Evolutionary conservation across 2,797 vertebrate genomes (phyloP), one percentile per base, ranked within the genome.

Genomic region (Smutsia temminckii): DNA sequence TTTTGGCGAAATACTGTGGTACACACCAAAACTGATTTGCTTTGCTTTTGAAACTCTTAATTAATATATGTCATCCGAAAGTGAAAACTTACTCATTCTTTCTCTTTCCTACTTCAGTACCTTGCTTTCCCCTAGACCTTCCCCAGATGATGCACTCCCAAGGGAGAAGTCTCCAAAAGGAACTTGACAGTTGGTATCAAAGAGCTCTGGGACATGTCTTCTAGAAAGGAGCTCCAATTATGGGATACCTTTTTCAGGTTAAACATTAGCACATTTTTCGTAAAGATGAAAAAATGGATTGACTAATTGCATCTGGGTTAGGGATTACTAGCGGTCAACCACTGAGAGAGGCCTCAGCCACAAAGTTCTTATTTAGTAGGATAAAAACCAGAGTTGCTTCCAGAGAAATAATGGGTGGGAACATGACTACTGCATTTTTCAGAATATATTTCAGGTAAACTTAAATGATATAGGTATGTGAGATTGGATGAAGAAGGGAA

Each of bases 221-320:
- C 85, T 81, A 83, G 55, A 89, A 34, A 96, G 57, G 77, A 66
- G 23, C 66, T 86, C 16, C 85, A 91, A 42, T 85, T 74, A 61
- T 14, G 51, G 49, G 37, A 59, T 85, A 93, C 42, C 27, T 88
- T 88, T 93, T 91, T 87, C 53, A 88, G 42, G 34, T 81, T 63
- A 69, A 93, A 77, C 68, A 90, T 77, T 57, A 93, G 37, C 51
- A 87, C 3, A 18, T 8, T 93, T 95, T 86, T 81, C 71, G 77
- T 64, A 77, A 87, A 88, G 55, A 37, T 83, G 75, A 71, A 85
- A 49, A 84, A 78, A 72, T 42, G n/a, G 53, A 29, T 55, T 84
- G 77, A 81, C 37, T 90, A 74, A 61, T 74, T 85, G 51, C 46
- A 77, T 78, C 63, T 64, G 7, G 83, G 10, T 27, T 79, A 89